These are phyloP conservation scores for Anthopleura xanthogrammica DNA, from an alignment of 92 coral and sea anemone species.

Conservation along the genomic window DNA sequence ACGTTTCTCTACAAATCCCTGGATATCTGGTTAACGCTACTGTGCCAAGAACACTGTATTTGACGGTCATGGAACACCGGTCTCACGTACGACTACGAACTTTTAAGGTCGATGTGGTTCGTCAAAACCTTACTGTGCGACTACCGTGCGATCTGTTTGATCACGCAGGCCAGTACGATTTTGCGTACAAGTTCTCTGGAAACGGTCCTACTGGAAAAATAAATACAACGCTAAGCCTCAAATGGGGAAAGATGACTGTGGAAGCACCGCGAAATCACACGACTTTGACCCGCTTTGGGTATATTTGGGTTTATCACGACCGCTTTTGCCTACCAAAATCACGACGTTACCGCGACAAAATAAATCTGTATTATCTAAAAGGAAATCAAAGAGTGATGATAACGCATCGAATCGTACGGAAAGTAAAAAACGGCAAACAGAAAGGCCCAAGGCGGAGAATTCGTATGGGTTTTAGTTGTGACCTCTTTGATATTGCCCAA, in stretches of 20 bases:
- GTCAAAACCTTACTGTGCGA: constrained; percentile 34
- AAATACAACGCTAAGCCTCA: constrained; percentile 54
- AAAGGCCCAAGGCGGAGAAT: constrained; percentile 37
- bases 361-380: constrained; percentile 64
- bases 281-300: constrained; percentile 74
- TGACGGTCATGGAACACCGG: constrained; percentile 30
- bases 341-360: constrained; percentile 56
- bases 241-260: constrained; percentile 65
- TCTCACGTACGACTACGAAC: constrained; percentile 38
- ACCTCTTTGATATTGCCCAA: constrained; percentile 77
- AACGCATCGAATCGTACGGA: constrained; percentile 67
- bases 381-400: constrained; percentile 60
- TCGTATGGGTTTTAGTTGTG: constrained; percentile 78
- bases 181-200: constrained; percentile 73
- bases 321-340: constrained; percentile 74
- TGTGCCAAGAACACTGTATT: constrained; percentile 31
- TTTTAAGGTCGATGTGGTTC: constrained; percentile 20
- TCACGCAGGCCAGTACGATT: constrained; percentile 71
- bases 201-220: constrained; percentile 53
- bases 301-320: constrained; percentile 78
- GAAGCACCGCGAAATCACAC: constrained; percentile 83
- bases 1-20: constrained; percentile 54
- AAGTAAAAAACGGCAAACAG: constrained; percentile 67
- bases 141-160: constrained; percentile 80
- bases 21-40: constrained; percentile 37